phyloP scores from a whole-genome alignment of 1,140 invertebrate species.

The Araneus ventricosus region DNA sequence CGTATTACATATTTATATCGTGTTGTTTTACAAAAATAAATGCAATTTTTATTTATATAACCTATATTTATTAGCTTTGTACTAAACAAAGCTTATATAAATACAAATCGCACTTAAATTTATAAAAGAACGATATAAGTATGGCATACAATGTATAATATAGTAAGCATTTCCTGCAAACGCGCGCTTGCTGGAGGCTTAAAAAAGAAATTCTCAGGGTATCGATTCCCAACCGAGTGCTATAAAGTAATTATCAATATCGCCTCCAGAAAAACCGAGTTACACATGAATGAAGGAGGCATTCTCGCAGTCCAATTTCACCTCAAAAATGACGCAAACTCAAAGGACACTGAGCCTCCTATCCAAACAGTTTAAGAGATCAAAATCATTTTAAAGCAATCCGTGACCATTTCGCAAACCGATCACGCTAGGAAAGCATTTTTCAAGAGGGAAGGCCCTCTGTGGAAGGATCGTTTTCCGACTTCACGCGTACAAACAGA shows the following conservation, averaged over 20 bases:
- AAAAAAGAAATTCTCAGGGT: too few species aligned
- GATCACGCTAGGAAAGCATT: neutral
- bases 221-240: too few species aligned
- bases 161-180: too few species aligned
- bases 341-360: neutral
- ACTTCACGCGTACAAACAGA: slow-evolving; percentile 30
- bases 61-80: too few species aligned
- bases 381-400: neutral
- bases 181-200: too few species aligned
- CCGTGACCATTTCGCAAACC: neutral
- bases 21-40: too few species aligned
- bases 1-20: too few species aligned
- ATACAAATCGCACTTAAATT: too few species aligned
- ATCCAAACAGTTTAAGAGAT: slow-evolving; percentile 27
- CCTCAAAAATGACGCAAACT: neutral
- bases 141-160: too few species aligned
- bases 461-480: neutral
- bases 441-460: neutral
- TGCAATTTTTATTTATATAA: too few species aligned
- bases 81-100: too few species aligned
- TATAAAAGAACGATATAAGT: too few species aligned
- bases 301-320: neutral
- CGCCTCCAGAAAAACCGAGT: neutral
- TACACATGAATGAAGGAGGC: neutral
- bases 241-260: neutral